Evolutionary conservation across 2,888 invertebrate species (phyloP), one percentile per base, ranked within the genome.

Genomic region (Barypeithes pellucidus): DNA sequence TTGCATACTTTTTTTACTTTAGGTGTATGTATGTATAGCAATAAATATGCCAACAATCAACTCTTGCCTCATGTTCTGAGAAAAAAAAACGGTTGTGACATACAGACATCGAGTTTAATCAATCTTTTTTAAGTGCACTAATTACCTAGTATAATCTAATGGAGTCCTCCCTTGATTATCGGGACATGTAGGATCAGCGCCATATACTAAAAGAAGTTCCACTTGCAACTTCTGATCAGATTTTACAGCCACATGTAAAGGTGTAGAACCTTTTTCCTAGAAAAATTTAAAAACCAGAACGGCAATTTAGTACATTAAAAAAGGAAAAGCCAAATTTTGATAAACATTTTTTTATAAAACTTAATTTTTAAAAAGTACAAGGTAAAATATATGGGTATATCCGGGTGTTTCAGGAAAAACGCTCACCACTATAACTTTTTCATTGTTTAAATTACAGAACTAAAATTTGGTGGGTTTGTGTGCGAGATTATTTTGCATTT

Each of bases 171-270:
- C 93, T 80, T 89, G 88, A 72, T 89, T 89, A 87, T 99, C 98
- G 7, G 92, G 86, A 22, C 93, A 92, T 74, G 92, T 94, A 45
- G 98, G 95, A 88, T 98, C 96, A 12, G 97, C 97, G 43, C 99
- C 99, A 89, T 98, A 97, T 18, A 96, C 92, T 77, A 95, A 91
- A 75, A 99, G 88, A 80, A 99, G 89, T 88, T 99, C 99, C 29
- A 95, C 92, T 87, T 99, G 98, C 36, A 94, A 90, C 43, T 93
- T 89, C 88, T 99, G 98, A 3, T 97, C 96, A 73, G 95, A 95
- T 82, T 96, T 93, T 54, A 97, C 96, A 2, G 99, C 98, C 67
- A 98, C 96, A 86, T 99, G 99, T 73, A 99, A 87, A 4, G 98
- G 96, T 22, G 92, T 92, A 45, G 94, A 95, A 47, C 96, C 95